Conservation (phyloP, 2,888 invertebrate genomes). For the Apamea sordens region DNA sequence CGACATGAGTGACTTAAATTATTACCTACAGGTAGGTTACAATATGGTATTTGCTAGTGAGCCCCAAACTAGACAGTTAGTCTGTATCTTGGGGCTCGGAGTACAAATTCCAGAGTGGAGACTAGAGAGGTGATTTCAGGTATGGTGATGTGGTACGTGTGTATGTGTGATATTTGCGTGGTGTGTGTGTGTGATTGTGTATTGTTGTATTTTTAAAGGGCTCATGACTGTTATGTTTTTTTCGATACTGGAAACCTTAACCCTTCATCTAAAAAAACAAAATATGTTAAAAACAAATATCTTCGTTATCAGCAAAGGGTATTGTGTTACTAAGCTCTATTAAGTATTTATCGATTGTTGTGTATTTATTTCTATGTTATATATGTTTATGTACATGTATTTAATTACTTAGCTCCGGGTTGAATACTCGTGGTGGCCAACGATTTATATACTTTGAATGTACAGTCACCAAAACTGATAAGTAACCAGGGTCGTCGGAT, state of each 20-base stretch:
- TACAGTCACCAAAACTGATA: not conserved
- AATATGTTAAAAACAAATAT: not conserved
- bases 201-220: not conserved
- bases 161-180: too few relatives aligned
- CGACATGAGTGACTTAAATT: too few relatives aligned
- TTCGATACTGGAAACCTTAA: not conserved
- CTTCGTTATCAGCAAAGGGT: constrained; percentile 1
- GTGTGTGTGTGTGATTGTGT: too few relatives aligned
- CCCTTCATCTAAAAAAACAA: constrained; percentile 1
- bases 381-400: not conserved
- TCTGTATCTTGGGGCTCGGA: too few relatives aligned
- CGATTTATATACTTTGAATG: not conserved
- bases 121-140: too few relatives aligned
- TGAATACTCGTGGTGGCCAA: not conserved
- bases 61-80: too few relatives aligned
- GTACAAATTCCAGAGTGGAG: too few relatives aligned
- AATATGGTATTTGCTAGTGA: too few relatives aligned
- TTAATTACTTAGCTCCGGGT: constrained; percentile 16
- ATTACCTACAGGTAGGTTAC: too few relatives aligned
- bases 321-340: constrained; percentile 17
- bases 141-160: too few relatives aligned
- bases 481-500: too few relatives aligned
- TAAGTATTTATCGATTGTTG: constrained; percentile 1
- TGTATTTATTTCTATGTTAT: not conserved
- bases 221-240: not conserved